These are phyloP conservation scores for Acromyrmex charruanus DNA, from an alignment of 1,140 invertebrate genomes.

Conservation along the genomic window DNA sequence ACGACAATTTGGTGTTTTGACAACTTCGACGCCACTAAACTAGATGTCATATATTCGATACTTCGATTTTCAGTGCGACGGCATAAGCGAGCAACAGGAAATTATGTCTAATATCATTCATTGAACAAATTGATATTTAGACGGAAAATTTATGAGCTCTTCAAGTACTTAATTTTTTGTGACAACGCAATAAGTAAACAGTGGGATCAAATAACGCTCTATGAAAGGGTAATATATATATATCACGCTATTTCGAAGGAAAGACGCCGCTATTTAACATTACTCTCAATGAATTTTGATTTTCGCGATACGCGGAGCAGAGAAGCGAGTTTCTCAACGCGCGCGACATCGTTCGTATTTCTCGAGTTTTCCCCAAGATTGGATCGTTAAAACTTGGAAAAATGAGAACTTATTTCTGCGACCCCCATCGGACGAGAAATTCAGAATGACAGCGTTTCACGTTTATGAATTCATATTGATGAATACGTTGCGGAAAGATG, in stretches of 20 bases:
- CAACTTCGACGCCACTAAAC: background rate
- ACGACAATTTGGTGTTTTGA: background rate
- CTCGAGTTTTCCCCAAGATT: constrained; percentile 47
- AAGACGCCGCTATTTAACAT: constrained; percentile 16
- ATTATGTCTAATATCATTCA: background rate
- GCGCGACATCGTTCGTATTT: constrained; percentile 5
- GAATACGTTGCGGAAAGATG: constrained; percentile 26
- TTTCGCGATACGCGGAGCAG: background rate
- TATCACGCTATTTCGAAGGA: background rate
- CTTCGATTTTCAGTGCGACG: background rate
- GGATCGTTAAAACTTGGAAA: constrained; percentile 71
- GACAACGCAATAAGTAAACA: background rate
- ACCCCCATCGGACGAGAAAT: constrained; percentile 26
- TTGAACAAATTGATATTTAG: background rate
- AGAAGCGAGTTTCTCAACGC: background rate
- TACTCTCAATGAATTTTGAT: constrained; percentile 35
- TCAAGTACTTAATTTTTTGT: background rate
- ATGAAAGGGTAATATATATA: background rate
- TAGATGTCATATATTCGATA: background rate
- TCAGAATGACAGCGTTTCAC: constrained; percentile 19
- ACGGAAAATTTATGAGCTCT: background rate
- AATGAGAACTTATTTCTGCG: constrained; percentile 49
- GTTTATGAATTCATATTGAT: constrained; percentile 6
- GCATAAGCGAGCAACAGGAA: background rate
- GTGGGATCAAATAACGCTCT: background rate